A percentile compares a stretch with the other conserved stretches of the same genome.
Conservation (phyloP, 2,888 invertebrate species). For the Sipunculus nudus region DNA sequence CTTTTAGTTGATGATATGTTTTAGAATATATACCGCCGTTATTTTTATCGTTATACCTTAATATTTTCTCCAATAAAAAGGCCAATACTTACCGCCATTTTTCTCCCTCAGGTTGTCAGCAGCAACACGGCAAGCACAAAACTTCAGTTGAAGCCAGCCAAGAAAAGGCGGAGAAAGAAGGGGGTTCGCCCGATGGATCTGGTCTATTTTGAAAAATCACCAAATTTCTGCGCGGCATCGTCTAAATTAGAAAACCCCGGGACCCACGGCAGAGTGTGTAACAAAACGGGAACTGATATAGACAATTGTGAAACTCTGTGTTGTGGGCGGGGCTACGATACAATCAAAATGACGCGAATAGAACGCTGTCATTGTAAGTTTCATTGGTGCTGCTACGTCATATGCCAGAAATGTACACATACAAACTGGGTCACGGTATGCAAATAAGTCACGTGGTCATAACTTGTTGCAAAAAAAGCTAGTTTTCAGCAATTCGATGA, state of each 20-base stretch:
- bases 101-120: constrained; percentile 64
- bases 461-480: too few relatives aligned
- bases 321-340: constrained; percentile 37
- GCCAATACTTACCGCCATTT: constrained; percentile 30
- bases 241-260: constrained; percentile 56
- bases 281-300: constrained; percentile 51
- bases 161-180: constrained; percentile 10
- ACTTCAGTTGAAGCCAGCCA: constrained; percentile 71
- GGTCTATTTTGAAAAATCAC: constrained; percentile 92
- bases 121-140: background rate
- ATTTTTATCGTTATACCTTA: too few relatives aligned
- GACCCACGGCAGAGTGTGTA: constrained; percentile 60
- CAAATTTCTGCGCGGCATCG: constrained; percentile 84
- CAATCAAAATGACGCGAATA: constrained; percentile 43
- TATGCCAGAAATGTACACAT: constrained; percentile 70
- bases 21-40: too few relatives aligned
- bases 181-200: constrained; percentile 85
- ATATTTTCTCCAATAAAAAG: too few relatives aligned
- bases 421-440: constrained; percentile 83
- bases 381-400: constrained; percentile 65
- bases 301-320: constrained; percentile 45
- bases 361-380: constrained; percentile 65
- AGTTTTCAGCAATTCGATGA: too few relatives aligned
- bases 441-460: constrained; percentile 78
- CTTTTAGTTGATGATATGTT: too few relatives aligned